phyloP scores from a whole-genome alignment of 2,113 vertebrate genomes.

The Hyla sarda region DNA sequence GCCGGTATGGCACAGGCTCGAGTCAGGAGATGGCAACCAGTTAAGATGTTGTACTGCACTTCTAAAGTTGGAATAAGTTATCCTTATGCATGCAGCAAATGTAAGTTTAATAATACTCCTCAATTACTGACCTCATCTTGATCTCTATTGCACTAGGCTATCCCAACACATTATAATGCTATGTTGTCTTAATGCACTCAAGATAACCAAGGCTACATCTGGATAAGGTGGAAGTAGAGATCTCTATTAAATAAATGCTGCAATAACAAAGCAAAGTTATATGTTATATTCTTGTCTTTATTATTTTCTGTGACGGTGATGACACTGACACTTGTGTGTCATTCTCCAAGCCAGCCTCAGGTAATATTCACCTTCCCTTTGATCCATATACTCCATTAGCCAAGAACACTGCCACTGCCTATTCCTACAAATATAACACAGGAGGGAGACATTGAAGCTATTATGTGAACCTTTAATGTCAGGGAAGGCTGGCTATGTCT shows the following conservation, averaged over 20 bases:
- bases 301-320: conserved; percentile 9
- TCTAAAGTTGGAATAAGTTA: too few relatives aligned
- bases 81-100: too few relatives aligned
- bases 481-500: background rate
- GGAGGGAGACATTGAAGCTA: conserved; percentile 50
- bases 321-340: conserved; percentile 20
- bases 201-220: too few relatives aligned
- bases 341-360: conserved; percentile 10
- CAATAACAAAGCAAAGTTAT: background rate
- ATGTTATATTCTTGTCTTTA: background rate
- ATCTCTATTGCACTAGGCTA: too few relatives aligned
- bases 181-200: too few relatives aligned
- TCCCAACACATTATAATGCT: too few relatives aligned
- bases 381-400: conserved; percentile 36
- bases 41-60: too few relatives aligned
- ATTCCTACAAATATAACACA: conserved; percentile 7
- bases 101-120: too few relatives aligned
- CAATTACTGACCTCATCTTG: too few relatives aligned
- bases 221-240: background rate
- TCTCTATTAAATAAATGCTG: background rate
- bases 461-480: conserved; percentile 23
- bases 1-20: too few relatives aligned
- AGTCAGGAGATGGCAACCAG: too few relatives aligned
- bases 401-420: background rate
- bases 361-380: conserved; percentile 47